phyloP scores from a whole-genome alignment of 2,797 vertebrate genomes.

The Synaphobranchus kaupii region DNA sequence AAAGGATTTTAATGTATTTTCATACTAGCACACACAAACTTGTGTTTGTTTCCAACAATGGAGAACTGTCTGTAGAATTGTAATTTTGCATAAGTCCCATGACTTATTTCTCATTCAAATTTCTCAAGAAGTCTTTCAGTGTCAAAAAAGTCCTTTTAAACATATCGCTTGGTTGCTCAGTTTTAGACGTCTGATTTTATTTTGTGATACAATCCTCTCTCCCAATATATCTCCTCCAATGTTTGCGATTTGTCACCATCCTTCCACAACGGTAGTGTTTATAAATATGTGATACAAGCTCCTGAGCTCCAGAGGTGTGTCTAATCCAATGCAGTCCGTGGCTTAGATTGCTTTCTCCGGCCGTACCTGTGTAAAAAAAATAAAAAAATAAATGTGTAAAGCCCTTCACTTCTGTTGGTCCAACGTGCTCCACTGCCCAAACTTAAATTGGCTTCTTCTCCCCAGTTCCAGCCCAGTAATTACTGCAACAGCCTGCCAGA shows the following conservation, averaged over 20 bases:
- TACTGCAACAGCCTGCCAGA: slow-evolving; percentile 41
- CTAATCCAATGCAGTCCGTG: background rate
- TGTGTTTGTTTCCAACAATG: background rate
- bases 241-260: background rate
- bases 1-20: background rate
- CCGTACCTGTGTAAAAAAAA: slow-evolving; percentile 3
- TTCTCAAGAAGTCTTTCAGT: background rate
- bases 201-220: background rate
- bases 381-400: background rate
- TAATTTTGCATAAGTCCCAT: background rate
- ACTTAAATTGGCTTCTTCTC: slow-evolving; percentile 68
- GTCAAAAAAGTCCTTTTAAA: background rate
- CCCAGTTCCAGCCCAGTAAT: slow-evolving; percentile 65
- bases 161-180: background rate
- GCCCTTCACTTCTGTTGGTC: slow-evolving; percentile 13
- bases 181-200: background rate
- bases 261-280: background rate
- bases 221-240: background rate
- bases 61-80: background rate
- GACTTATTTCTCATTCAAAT: background rate
- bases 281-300: background rate
- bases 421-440: slow-evolving; percentile 49
- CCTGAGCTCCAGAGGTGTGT: background rate
- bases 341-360: slow-evolving; percentile 11
- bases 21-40: background rate